These are phyloP conservation scores for Plecotus auritus DNA, from an alignment of 2,113 vertebrate species.

Conservation along the genomic window DNA sequence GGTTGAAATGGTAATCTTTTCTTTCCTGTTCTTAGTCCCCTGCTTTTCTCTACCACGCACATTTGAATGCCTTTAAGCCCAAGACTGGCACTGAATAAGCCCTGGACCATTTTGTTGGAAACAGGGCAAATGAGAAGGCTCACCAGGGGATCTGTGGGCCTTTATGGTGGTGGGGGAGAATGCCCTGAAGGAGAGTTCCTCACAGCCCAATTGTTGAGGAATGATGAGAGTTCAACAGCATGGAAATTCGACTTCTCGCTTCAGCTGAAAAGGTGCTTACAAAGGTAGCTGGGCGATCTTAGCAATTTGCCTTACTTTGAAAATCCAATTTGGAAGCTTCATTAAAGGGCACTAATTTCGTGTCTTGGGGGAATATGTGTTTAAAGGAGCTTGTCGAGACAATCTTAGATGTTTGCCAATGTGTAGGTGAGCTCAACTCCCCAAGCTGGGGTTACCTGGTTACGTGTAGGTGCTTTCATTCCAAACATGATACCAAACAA, in stretches of 20 bases:
- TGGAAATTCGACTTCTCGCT: constrained; percentile 66
- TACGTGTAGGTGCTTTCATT: constrained; percentile 13
- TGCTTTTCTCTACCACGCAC: not conserved
- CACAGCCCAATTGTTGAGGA: constrained; percentile 31
- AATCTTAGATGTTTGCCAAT: constrained; percentile 54
- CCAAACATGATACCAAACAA: not conserved
- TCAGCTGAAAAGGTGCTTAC: constrained; percentile 69
- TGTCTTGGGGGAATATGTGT: constrained; percentile 56
- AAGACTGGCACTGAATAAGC: constrained; percentile 50
- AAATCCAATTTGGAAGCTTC: constrained; percentile 75
- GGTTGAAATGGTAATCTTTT: constrained; percentile 8
- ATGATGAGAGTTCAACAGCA: constrained; percentile 52
- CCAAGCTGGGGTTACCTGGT: constrained; percentile 53
- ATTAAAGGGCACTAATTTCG: constrained; percentile 71
- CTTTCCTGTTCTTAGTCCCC: not conserved
- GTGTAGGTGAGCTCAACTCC: constrained; percentile 60
- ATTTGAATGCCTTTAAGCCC: constrained; percentile 28
- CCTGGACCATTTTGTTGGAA: constrained; percentile 29
- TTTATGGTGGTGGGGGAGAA: not conserved
- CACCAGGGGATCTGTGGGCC: constrained; percentile 22
- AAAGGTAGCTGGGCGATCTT: constrained; percentile 64
- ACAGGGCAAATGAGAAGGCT: constrained; percentile 31
- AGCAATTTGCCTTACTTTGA: constrained; percentile 66
- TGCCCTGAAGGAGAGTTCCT: constrained; percentile 29
- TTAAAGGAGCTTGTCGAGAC: constrained; percentile 62